Conservation (phyloP, 2,113 vertebrate genomes). For the Gambusia affinis region DNA sequence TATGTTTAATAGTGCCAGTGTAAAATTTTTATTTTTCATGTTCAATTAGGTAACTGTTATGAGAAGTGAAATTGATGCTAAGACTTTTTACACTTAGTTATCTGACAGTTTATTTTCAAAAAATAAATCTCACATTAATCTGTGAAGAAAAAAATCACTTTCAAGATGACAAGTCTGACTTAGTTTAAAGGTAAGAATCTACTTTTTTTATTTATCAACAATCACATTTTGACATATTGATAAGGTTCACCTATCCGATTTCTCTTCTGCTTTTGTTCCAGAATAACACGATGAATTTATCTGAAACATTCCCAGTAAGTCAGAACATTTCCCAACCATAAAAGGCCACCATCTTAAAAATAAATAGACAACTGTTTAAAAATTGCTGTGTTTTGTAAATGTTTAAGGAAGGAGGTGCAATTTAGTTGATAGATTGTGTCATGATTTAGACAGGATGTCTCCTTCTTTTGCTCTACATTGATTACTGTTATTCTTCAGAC, state of each 20-base stretch:
- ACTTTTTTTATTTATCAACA: too few species aligned
- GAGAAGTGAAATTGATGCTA: not conserved
- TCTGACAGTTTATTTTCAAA: not conserved
- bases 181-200: too few species aligned
- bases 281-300: conserved; percentile 24
- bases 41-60: not conserved
- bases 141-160: too few species aligned
- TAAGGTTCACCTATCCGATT: not conserved
- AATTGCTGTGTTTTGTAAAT: conserved; percentile 54
- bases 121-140: not conserved
- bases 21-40: not conserved
- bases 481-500: conserved; percentile 37
- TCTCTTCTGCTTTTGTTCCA: not conserved
- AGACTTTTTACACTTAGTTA: not conserved
- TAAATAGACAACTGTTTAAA: conserved; percentile 66
- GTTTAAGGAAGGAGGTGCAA: conserved; percentile 67
- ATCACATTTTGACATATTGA: too few species aligned
- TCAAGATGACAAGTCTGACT: too few species aligned
- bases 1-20: too few species aligned
- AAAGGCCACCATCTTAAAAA: conserved; percentile 58
- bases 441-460: conserved; percentile 56
- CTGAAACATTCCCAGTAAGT: conserved; percentile 35
- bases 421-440: conserved; percentile 61
- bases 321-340: conserved; percentile 58
- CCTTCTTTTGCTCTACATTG: conserved; percentile 55